Evolutionary conservation across 2,888 invertebrate species (phyloP), one percentile per base, ranked within the genome.

Genomic region (Beris chalybata): DNA sequence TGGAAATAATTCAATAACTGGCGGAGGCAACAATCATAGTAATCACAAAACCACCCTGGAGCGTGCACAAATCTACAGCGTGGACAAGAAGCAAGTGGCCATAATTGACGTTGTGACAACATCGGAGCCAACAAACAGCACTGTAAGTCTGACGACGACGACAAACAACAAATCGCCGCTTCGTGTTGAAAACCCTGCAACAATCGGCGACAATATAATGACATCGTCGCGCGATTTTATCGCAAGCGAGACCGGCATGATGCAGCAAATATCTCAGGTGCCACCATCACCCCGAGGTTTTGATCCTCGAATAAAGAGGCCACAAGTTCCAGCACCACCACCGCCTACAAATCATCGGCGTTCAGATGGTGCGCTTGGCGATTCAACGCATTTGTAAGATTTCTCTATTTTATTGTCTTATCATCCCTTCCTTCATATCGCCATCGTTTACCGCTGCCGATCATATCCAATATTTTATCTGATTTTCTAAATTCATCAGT

Each of bases 51-150:
- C 72, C 15, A 71, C 70, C 12, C 55, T 72, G 13, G 71, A 71
- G 64, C 68, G 72, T 57, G 71, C 72, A 64, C 71, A 72, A 67
- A 68, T 72, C 52, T 72, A 71, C 67, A 72, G 67, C 66, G 72
- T 72, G 30, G 71, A 72, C 58, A 72, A 72, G 56, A 67, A 72
- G 54, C 72, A 72, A 64, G 71, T 72, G n/a, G 65, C 71, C 38
- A 70, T 71, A 13, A 70, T 72, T 45, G 70, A 72, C 66, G 69
- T 72, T 3, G 64, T 48, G 38, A 64, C 67, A 22, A 64, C 67
- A 1, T 32, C 65, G 29, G 68, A 68, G 9, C 44, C 55, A 32
- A 55, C 64, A 4, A 52, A 48, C 12, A 63, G 29, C 9, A 54
- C 63, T 13, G 45, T 59, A 1, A 66, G 32, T 9, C n/a, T 56